Evolutionary conservation across 2,797 vertebrate genomes (phyloP).

Genomic region (Ctenopoma multispine): DNA sequence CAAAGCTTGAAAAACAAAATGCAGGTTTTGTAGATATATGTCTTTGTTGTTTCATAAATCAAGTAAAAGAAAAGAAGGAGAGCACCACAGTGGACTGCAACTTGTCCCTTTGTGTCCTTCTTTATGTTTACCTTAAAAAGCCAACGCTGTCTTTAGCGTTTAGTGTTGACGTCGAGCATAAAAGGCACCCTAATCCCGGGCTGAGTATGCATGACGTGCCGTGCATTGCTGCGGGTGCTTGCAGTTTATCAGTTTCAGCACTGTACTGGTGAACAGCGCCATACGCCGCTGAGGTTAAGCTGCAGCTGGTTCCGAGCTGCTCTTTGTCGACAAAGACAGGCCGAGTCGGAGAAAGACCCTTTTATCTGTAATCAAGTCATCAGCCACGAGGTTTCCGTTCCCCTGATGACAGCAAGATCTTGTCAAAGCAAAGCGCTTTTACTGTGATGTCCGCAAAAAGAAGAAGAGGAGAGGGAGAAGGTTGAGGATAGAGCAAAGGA

Average conservation of each 20-base stretch:
- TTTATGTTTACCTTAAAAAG: conserved; percentile 39
- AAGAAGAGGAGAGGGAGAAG: not conserved
- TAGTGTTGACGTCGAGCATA: conserved; percentile 46
- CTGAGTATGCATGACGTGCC: conserved; percentile 67
- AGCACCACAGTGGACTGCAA: conserved; percentile 7
- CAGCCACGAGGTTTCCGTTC: conserved; percentile 37
- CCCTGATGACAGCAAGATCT: conserved; percentile 17
- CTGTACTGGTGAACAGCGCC: conserved; percentile 67
- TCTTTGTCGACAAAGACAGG: conserved; percentile 36
- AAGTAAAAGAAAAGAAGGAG: conserved; percentile 6
- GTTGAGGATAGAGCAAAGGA: not conserved
- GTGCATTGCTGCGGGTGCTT: conserved; percentile 33
- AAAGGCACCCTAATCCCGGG: conserved; percentile 51
- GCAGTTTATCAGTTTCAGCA: conserved; percentile 70
- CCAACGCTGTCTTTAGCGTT: conserved; percentile 39
- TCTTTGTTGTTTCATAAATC: not conserved
- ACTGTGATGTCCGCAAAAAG: not conserved
- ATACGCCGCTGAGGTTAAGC: conserved; percentile 39
- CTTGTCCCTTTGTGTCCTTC: conserved; percentile 40
- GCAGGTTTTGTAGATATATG: not conserved
- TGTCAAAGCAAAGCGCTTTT: conserved; percentile 30
- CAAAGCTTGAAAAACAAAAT: conserved; percentile 7
- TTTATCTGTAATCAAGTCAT: conserved; percentile 67
- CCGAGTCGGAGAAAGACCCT: conserved; percentile 54
- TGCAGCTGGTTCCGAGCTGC: conserved; percentile 56